phyloP scores from a whole-genome alignment of 2,888 invertebrate genomes.

The Lasioglossum marginatum region DNA sequence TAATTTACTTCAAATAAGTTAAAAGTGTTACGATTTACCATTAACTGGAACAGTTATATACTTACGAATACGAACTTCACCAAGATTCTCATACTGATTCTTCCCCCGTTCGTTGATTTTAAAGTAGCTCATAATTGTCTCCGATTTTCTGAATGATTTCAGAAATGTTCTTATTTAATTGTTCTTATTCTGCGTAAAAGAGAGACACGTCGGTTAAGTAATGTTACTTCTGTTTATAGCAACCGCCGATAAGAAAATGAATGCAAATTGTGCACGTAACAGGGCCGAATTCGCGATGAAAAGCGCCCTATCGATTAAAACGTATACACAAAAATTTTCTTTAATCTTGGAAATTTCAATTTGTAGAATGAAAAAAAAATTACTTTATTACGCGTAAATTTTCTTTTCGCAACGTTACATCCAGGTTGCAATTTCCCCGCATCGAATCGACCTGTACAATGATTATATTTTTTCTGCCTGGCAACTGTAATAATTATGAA shows the following conservation, averaged over 20 bases:
- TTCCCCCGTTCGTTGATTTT: constrained; percentile 68
- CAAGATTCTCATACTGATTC: constrained; percentile 72
- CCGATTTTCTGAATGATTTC: background rate
- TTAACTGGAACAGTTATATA: constrained; percentile 19
- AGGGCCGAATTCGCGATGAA: background rate
- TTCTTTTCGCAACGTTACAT: constrained; percentile 25
- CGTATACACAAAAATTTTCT: background rate
- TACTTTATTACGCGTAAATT: constrained; percentile 24
- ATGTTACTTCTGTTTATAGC: constrained; percentile 24
- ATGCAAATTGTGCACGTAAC: background rate
- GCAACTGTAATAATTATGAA: constrained; percentile 34
- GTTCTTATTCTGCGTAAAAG: background rate
- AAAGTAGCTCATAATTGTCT: constrained; percentile 69
- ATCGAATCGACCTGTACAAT: constrained; percentile 17
- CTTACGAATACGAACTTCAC: constrained; percentile 61
- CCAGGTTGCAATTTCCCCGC: constrained; percentile 20
- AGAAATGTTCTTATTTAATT: background rate
- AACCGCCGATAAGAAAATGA: background rate
- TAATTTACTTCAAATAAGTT: background rate
- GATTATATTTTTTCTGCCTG: constrained; percentile 19
- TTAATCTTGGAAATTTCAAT: background rate
- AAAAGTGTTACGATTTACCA: background rate
- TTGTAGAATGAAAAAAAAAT: background rate
- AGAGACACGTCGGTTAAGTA: constrained; percentile 6
- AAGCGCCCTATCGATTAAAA: background rate